Percentiles rank a stretch among this genome's conserved stretches.
Conservation (phyloP, 2,113 vertebrate genomes). For the Pelobates fuscus region DNA sequence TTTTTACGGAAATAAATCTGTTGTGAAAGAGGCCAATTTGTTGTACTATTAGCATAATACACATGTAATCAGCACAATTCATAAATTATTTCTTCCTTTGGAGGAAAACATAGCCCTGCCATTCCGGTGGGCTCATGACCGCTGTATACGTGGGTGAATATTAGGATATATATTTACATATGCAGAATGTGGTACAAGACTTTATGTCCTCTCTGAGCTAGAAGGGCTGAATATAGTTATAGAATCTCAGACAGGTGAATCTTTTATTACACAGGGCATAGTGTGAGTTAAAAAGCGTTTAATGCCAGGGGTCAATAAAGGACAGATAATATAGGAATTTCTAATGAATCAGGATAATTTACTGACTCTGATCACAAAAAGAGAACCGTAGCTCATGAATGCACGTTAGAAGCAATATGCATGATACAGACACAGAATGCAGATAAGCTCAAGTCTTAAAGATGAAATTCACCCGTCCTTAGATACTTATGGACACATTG, state of each 20-base stretch:
- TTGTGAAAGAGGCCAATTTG: slow-evolving; percentile 45
- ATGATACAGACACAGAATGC: too few relatives aligned
- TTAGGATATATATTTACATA: slow-evolving; percentile 11
- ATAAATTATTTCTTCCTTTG: slow-evolving; percentile 12
- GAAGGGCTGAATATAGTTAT: background rate
- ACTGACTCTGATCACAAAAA: background rate
- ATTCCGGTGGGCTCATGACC: background rate
- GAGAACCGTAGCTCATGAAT: too few relatives aligned
- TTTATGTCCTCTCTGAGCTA: background rate
- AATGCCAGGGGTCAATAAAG: slow-evolving; percentile 11
- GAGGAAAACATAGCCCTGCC: background rate
- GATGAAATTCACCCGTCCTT: too few relatives aligned
- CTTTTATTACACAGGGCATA: background rate
- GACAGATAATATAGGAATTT: slow-evolving; percentile 4
- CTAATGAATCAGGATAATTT: slow-evolving; percentile 18
- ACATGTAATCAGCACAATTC: slow-evolving; percentile 29
- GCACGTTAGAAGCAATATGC: too few relatives aligned
- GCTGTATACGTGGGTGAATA: background rate
- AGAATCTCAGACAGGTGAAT: background rate
- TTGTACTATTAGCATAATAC: slow-evolving; percentile 47
- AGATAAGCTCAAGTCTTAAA: too few relatives aligned
- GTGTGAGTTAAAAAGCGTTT: background rate
- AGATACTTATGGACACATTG: too few relatives aligned
- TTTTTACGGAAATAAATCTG: slow-evolving; percentile 48
- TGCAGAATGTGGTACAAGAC: background rate